Evolutionary conservation across 2,888 invertebrate species (phyloP).

Genomic region (Ganaspis brasiliensis): DNA sequence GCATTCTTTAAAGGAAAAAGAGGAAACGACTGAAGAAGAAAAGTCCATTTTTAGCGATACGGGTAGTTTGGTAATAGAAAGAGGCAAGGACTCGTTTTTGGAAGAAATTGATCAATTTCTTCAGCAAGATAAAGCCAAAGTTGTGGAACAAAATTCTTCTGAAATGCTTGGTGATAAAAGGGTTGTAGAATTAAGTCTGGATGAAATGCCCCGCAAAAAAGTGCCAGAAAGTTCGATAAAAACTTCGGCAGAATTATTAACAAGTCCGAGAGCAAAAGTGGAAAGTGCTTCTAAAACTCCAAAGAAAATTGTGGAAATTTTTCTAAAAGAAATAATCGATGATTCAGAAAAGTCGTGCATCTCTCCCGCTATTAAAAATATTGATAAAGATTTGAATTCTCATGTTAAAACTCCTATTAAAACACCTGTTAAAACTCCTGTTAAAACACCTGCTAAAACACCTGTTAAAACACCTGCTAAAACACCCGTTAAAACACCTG

Average conservation of each 20-base stretch:
- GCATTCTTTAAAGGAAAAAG: background rate
- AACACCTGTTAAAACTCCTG: too few relatives aligned
- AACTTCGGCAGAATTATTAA: too few relatives aligned
- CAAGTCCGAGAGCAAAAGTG: too few relatives aligned
- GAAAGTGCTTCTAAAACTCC: too few relatives aligned
- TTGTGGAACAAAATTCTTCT: background rate
- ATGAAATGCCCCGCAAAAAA: too few relatives aligned
- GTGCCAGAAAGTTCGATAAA: too few relatives aligned
- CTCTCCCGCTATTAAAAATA: background rate
- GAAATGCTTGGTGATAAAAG: background rate
- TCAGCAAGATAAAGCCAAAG: background rate
- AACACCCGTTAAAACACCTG: too few relatives aligned
- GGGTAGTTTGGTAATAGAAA: background rate
- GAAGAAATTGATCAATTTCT: slow-evolving; percentile 1
- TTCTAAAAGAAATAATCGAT: background rate
- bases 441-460: too few relatives aligned
- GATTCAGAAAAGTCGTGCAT: background rate
- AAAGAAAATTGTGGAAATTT: too few relatives aligned
- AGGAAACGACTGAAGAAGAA: background rate
- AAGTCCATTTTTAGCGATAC: background rate
- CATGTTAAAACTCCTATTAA: too few relatives aligned
- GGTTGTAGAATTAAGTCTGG: background rate
- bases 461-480: too few relatives aligned
- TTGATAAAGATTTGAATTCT: background rate
- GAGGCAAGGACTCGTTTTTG: background rate